Evolutionary conservation across 2,888 invertebrate genomes (phyloP), one percentile per base, ranked within the genome.

Genomic region (Rhagium mordax): DNA sequence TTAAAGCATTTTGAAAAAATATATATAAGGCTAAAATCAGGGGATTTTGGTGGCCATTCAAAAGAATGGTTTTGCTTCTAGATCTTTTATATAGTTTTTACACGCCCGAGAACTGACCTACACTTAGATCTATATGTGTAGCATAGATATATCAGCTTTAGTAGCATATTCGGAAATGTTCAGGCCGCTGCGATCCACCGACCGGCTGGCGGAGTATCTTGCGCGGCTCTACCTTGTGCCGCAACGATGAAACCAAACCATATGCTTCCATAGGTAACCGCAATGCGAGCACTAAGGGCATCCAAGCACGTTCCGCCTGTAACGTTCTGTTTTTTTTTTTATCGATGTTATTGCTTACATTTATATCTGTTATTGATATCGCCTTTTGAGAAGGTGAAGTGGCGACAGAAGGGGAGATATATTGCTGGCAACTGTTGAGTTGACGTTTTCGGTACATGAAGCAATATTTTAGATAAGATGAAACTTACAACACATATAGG

Each of bases 101-200:
- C n/a, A n/a, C n/a, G n/a, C n/a, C n/a, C n/a, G n/a, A n/a, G n/a
- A n/a, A n/a, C n/a, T n/a, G n/a, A n/a, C 41, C n/a, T 13, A n/a
- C n/a, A 41, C 15, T 27, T 27, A 57, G 55, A 57, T 27, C n/a
- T 15, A 7, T 68, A 20, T 49, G 20, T 61, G 41, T 41, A 51
- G 51, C n/a, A n/a, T n/a, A n/a, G n/a, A n/a, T n/a, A 69, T 51
- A 27, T 60, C 13, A 48, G 53, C 62, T 70, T 70, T 69, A 69
- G 47, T 47, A n/a, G 60, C 60, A 53, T 78, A 74, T 80, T 78
- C 88, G 53, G 47, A 13, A 33, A 55, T 67, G 24, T 67, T 21
- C 47, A 90, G 90, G 90, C 85, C 89, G 89, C 83, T 90, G 87
- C 87, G 90, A 90, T 85, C 90, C 90, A 81, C 90, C 90, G 78